Base-by-base conservation (phyloP, 1,140 invertebrate species). In the Macrotrachela quadricornifera region DNA sequence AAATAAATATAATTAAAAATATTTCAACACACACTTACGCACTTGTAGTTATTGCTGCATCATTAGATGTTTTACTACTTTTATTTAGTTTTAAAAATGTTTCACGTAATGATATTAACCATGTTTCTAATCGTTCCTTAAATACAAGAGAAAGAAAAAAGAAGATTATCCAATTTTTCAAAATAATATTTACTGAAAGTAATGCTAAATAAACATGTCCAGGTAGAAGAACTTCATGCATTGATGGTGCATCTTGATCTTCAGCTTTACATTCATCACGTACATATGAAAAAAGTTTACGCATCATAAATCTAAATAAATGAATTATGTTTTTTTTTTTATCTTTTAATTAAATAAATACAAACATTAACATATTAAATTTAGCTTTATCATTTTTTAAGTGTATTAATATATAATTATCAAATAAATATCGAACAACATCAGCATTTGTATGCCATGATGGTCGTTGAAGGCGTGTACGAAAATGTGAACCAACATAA, bases 221-320 rank as follows among this genome's bases (percentile, higher is more conserved):
- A 45, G 84, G 82, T 0, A 91, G 67, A 14, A 88, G 70, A 42
- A 91, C 70, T 70, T 97, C 91, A 63, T 97, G 91, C 74, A 87
- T 85, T 84, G 92, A 92, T 1, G 88, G 80, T 50, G 80, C 77
- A 71, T 97, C 92, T 1, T 79, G 78, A 59, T 80, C 83, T 72
- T 97, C 92, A 12, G 78, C 68, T 57, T 78, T 77, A 67, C 80
- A 83, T 63, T 85, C 83, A 57, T 82, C 80, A 67, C 83, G 78
- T 0, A 80, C 81, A 58, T 85, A 77, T 54, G 78, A 74, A 68
- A 82, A 95, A 37, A 97, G 67, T 68, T 97, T 97, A 63, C 85
- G 80, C 0, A 81, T 77, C 85, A 95, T 94, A 57, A 81, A 80
- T 14, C 71, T 72, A 49, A 30, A 59, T 30, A 56, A 49, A 49